phyloP scores from a whole-genome alignment of 64 coral and sea anemone species.

The Dendrophyllia cribrosa region DNA sequence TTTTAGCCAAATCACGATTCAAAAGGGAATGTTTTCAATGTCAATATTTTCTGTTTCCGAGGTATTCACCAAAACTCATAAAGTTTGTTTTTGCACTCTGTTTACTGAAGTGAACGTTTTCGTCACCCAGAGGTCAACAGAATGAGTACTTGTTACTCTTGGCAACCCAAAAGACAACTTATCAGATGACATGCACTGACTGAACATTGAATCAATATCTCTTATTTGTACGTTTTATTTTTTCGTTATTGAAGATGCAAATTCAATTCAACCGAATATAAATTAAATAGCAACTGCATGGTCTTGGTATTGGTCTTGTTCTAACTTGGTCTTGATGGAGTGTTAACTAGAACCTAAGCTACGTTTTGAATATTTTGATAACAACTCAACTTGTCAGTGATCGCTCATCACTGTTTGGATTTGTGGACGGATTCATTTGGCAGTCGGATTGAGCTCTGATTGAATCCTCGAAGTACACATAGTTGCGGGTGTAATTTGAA shows the following conservation, averaged over 20 bases:
- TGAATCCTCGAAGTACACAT: neutral
- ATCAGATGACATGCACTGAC: no score
- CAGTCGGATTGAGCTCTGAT: neutral
- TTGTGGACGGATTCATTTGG: neutral
- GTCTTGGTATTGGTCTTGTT: no score
- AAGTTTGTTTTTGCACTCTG: conserved; percentile 18
- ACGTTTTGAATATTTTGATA: conserved; percentile 2
- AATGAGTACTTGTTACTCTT: conserved; percentile 3
- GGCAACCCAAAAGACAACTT: neutral
- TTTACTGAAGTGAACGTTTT: conserved; percentile 21
- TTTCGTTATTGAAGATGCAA: neutral
- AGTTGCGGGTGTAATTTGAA: neutral
- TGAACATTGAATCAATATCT: neutral
- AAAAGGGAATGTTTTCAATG: conserved; percentile 6
- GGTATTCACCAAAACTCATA: conserved; percentile 7
- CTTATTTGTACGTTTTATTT: neutral
- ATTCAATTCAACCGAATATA: neutral
- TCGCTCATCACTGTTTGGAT: neutral
- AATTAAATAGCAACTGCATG: neutral
- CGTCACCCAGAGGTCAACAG: conserved; percentile 21
- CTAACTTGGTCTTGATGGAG: no score
- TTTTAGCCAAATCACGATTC: neutral
- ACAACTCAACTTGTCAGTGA: neutral
- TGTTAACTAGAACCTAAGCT: neutral
- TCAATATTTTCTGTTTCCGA: conserved; percentile 35